Evolutionary conservation across 2,797 vertebrate species (phyloP), one percentile per base, ranked within the genome.

Genomic region (Sylvilagus floridanus): DNA sequence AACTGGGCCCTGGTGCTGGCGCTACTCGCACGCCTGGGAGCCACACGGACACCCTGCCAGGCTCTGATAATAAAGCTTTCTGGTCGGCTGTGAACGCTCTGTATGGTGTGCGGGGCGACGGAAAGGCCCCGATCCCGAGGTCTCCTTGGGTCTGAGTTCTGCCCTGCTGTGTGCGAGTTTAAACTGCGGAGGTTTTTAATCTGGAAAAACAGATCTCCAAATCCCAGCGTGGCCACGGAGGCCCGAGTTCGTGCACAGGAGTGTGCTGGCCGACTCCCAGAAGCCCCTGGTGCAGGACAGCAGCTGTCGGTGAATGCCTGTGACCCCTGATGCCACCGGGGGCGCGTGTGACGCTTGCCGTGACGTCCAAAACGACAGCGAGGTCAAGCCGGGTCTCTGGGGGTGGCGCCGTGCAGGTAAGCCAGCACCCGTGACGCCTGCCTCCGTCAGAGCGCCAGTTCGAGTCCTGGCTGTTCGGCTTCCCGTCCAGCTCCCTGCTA

Each of bases 241-340:
- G 19, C 0, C 9, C n/a, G 66, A 35, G n/a, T 30, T 14, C 17
- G 26, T 0, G 10, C 5, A 30, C 2, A 16, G 37, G 32, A 28
- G 2, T 0, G 12, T 10, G 21, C 54, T 0, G 3, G 9, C 82
- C 24, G 32, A 52, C 0, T 0, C 30, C 75, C 0, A 0, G 32
- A 50, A 24, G 32, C 52, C 24, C 52, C 6, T 0, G 0, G 7
- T 5, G 4, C 1, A 0, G 2, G 12, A 2, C 12, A 4, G 42
- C 2, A 1, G 9, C n/a, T 26, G 4, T 4, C n/a, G 10, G 73
- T 22, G 5, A 81, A n/a, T 30, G 37, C 8, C 28, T 17, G 5
- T 26, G 42, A 37, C 42, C 57, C 76, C 63, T 5, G 75, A 35
- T 42, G 42, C 24, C 24, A 24, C 26, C 66, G 4, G 52, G 26